Base-by-base conservation (phyloP, 2,797 vertebrate species). In the Tamandua tetradactyla region DNA sequence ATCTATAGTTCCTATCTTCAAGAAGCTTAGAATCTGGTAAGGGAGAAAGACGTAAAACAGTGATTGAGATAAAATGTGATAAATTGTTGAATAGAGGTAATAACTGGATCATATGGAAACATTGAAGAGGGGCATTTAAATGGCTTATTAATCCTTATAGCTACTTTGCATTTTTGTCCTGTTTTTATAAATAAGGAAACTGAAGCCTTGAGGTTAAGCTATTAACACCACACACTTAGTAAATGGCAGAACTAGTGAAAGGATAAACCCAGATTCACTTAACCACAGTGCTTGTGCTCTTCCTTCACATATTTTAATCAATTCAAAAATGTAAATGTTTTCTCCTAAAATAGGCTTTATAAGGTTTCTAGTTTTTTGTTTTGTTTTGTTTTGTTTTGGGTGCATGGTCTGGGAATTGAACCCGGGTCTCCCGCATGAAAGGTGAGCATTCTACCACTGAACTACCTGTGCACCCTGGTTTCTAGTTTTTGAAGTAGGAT, bases 101-200 rank as follows among this genome's bases (percentile, higher is more conserved):
- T 81, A 37, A 75, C n/a, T 89, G 47, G 44, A 23, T 57, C 55
- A 37, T 64, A 25, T 35, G 8, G 55, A 30, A 47, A 12, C 12
- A n/a, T 23, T 49, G 5, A 47, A 68, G 42, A 85, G 55, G 64
- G 22, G 20, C 80, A 86, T 85, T 93, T 89, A 81, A 66, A 52
- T 71, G 64, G 40, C 75, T 69, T 74, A 64, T 59, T 64, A 78
- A 68, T 89, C 35, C 15, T 79, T 18, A 42, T 18, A 74, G 57
- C 49, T 90, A 44, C n/a, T 80, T 23, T 91, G 30, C 35, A 35
- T 79, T 89, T 93, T 72, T 87, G 82, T 75, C 3, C 59, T 2
- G 25, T 64, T 93, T 87, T 93, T 75, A 91, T 61, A 84, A 69
- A 91, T 83, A 62, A 79, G 32, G 78, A 94, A 75, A 75, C 27